Percentiles rank a stretch among this genome's conserved stretches.
Evolutionary conservation across 2,113 vertebrate genomes (phyloP).

Genomic region (Pterocles gutturalis): DNA sequence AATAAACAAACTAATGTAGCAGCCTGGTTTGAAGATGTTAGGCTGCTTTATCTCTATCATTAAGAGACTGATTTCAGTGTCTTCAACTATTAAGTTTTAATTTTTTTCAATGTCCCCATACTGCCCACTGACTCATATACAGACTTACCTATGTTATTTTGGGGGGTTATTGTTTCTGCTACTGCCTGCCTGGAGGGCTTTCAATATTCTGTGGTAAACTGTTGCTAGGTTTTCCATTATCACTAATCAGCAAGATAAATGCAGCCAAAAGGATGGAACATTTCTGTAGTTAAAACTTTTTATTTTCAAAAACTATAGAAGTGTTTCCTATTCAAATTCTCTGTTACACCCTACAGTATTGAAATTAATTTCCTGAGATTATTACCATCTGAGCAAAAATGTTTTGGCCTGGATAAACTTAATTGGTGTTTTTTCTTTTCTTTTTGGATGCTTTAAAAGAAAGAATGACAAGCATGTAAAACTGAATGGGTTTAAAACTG

Average conservation of each 20-base stretch:
- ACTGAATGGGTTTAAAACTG: not conserved
- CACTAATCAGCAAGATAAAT: conserved; percentile 39
- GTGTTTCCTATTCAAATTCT: not conserved
- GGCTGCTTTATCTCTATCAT: conserved; percentile 25
- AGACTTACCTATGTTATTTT: not conserved
- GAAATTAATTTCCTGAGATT: not conserved
- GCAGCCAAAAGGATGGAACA: not conserved
- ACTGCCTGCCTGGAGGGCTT: not conserved
- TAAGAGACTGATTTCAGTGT: not conserved
- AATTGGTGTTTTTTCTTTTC: not conserved
- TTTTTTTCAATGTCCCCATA: not conserved
- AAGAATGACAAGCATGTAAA: not conserved
- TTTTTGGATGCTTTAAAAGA: not conserved
- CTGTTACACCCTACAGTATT: not conserved
- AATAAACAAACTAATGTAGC: conserved; percentile 1
- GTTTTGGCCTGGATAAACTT: not conserved
- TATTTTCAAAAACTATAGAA: not conserved
- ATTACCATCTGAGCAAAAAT: not conserved
- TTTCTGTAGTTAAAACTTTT: not conserved
- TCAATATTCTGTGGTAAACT: not conserved
- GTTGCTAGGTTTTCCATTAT: conserved; percentile 40
- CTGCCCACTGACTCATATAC: not conserved
- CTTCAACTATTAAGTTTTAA: not conserved
- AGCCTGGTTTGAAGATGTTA: conserved; percentile 7
- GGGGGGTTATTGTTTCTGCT: not conserved